phyloP scores from a whole-genome alignment of 2,797 vertebrate species.

The Hemitrygon akajei region DNA sequence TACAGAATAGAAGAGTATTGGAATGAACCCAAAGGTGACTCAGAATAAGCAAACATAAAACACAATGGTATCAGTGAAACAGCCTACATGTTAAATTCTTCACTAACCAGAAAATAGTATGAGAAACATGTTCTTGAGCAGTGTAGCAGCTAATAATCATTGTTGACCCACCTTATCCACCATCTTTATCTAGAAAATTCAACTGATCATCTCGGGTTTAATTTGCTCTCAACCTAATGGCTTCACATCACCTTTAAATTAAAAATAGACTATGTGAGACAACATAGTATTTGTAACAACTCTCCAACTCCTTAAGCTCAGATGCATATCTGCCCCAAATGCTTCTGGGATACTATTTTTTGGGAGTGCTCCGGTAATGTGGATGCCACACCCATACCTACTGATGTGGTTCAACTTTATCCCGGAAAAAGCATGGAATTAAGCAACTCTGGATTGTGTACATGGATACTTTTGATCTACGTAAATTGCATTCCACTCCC shows the following conservation, averaged over 20 bases:
- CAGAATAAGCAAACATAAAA: background rate
- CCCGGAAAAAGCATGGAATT: slow-evolving; percentile 90
- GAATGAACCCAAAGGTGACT: background rate
- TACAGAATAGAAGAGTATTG: too few species aligned
- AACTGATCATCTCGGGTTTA: background rate
- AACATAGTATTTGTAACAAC: background rate
- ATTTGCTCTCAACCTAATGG: background rate
- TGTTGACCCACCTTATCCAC: background rate
- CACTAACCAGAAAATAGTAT: slow-evolving; percentile 2
- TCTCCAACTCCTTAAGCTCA: background rate
- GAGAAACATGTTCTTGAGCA: background rate
- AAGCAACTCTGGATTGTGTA: slow-evolving; percentile 99
- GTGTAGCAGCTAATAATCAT: background rate
- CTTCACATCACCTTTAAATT: background rate
- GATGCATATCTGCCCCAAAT: slow-evolving; percentile 48
- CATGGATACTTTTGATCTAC: slow-evolving; percentile 95
- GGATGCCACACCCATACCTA: slow-evolving; percentile 81
- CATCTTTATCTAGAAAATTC: background rate
- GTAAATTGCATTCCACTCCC: slow-evolving; percentile 94
- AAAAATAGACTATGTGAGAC: slow-evolving; percentile 22
- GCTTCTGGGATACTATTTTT: slow-evolving; percentile 58
- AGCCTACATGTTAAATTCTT: background rate
- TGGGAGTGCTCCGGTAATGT: slow-evolving; percentile 67
- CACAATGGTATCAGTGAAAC: background rate
- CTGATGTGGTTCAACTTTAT: slow-evolving; percentile 81